phyloP scores from a whole-genome alignment of 2,797 vertebrate genomes.

The Propithecus perrieri region DNA sequence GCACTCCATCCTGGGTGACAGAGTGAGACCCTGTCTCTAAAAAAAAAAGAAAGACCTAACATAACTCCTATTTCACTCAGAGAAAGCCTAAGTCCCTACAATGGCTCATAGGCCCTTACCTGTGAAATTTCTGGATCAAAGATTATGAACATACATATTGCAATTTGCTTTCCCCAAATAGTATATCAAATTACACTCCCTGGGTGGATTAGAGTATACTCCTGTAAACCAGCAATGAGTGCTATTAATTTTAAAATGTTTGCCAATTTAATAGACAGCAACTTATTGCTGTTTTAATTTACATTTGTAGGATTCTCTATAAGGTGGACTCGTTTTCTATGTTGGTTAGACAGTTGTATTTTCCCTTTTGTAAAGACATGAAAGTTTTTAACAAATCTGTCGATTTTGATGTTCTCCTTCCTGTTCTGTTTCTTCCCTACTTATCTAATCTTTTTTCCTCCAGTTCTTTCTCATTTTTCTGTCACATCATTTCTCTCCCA shows the following conservation, averaged over 20 bases:
- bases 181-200: background rate
- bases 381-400: background rate
- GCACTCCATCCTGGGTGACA: no score
- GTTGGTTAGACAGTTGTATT: background rate
- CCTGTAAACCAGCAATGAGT: background rate
- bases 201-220: background rate
- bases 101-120: background rate
- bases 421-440: background rate
- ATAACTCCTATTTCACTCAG: background rate
- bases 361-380: background rate
- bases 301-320: background rate
- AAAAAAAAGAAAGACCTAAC: background rate
- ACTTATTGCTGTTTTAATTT: background rate
- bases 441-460: background rate
- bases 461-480: conserved; percentile 49
- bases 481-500: background rate
- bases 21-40: no score
- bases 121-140: background rate
- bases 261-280: background rate
- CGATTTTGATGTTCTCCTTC: background rate
- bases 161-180: background rate
- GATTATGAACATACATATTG: background rate
- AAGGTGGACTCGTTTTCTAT: background rate
- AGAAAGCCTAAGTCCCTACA: background rate
- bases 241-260: background rate